Evolutionary conservation across 2,888 invertebrate genomes (phyloP).

Genomic region (Agrilus mali): DNA sequence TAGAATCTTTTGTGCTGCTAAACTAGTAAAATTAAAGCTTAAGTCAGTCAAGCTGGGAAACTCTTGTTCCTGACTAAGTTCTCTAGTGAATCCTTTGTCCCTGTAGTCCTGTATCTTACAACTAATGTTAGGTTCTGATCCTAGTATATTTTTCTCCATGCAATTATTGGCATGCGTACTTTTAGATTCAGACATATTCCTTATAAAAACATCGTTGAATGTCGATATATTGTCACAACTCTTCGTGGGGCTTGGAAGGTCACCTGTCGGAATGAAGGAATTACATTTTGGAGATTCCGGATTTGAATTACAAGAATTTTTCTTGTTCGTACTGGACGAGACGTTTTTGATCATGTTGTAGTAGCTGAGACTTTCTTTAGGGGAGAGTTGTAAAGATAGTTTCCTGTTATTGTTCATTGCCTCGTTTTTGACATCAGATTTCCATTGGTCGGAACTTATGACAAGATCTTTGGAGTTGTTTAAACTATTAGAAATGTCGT

Average conservation of each 20-base stretch:
- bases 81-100: slow-evolving; percentile 40
- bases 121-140: slow-evolving; percentile 66
- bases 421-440: slow-evolving; percentile 20
- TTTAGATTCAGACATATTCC: slow-evolving; percentile 36
- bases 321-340: slow-evolving; percentile 34
- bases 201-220: slow-evolving; percentile 54
- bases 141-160: slow-evolving; percentile 48
- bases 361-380: slow-evolving; percentile 45
- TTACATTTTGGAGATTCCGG: slow-evolving; percentile 54
- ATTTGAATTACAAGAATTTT: slow-evolving; percentile 40
- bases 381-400: slow-evolving; percentile 48
- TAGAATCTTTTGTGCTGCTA: slow-evolving; percentile 79
- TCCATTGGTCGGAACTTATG: slow-evolving; percentile 12
- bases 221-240: slow-evolving; percentile 61
- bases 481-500: slow-evolving; percentile 22
- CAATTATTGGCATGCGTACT: slow-evolving; percentile 20
- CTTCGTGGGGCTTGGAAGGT: slow-evolving; percentile 57
- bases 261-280: slow-evolving; percentile 33
- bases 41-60: slow-evolving; percentile 80
- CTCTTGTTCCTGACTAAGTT: slow-evolving; percentile 56
- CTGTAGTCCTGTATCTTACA: slow-evolving; percentile 45
- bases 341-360: slow-evolving; percentile 61
- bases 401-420: slow-evolving; percentile 75
- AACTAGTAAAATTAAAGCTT: slow-evolving; percentile 78
- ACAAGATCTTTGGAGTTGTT: slow-evolving; percentile 25